A percentile compares a stretch with the other conserved stretches of the same genome.
Conservation (phyloP, 2,797 vertebrate genomes). For the Menidia menidia region DNA sequence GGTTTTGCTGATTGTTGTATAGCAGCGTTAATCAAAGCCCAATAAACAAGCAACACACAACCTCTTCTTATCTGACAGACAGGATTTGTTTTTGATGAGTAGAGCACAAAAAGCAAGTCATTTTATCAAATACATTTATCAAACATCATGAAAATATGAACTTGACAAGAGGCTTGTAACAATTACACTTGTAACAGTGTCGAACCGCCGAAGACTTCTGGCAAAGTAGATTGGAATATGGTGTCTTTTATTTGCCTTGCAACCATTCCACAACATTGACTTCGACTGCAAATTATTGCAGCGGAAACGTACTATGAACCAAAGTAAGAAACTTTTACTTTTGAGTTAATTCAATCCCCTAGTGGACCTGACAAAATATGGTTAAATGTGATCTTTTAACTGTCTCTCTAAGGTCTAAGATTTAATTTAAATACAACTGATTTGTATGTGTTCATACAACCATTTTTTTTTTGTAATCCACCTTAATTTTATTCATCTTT, state of each 20-base stretch:
- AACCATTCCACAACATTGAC: slow-evolving; percentile 51
- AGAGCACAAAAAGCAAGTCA: slow-evolving; percentile 17
- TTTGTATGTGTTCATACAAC: slow-evolving; percentile 12
- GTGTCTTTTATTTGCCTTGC: slow-evolving; percentile 51
- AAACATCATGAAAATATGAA: slow-evolving; percentile 31
- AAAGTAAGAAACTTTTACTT: slow-evolving; percentile 46
- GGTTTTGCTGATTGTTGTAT: slow-evolving; percentile 27
- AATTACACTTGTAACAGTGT: slow-evolving; percentile 43
- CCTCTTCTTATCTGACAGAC: slow-evolving; percentile 27
- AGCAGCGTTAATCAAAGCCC: slow-evolving; percentile 4
- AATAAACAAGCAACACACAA: background rate
- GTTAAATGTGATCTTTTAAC: slow-evolving; percentile 20
- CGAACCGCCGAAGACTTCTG: slow-evolving; percentile 33
- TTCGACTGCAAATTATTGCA: slow-evolving; percentile 49
- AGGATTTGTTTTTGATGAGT: slow-evolving; percentile 30
- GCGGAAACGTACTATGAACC: slow-evolving; percentile 49
- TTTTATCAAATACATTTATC: slow-evolving; percentile 32
- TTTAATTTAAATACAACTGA: slow-evolving; percentile 15
- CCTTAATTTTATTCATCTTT: slow-evolving; percentile 12
- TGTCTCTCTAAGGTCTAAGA: background rate
- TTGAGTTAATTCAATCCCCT: slow-evolving; percentile 29
- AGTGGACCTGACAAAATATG: slow-evolving; percentile 12
- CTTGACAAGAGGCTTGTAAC: slow-evolving; percentile 29
- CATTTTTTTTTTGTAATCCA: slow-evolving; percentile 13
- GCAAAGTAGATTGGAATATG: slow-evolving; percentile 46